Conservation (phyloP, 2,113 vertebrate genomes). For the Bettongia penicillata region DNA sequence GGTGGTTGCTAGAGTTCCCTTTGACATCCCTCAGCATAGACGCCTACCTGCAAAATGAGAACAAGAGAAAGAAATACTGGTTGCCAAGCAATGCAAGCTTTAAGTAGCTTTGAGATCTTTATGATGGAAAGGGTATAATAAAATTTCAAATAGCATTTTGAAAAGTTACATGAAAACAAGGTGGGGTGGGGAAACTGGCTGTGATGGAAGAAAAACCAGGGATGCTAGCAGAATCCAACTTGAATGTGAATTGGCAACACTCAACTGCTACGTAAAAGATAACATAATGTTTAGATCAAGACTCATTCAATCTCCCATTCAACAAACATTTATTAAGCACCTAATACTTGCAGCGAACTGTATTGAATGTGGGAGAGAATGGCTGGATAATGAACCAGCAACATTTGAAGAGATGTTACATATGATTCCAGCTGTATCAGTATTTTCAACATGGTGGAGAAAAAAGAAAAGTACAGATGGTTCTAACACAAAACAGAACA, state of each 20-base stretch:
- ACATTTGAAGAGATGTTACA: not conserved
- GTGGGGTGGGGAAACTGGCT: not conserved
- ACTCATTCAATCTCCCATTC: not conserved
- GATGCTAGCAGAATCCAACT: not conserved
- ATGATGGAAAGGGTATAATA: not conserved
- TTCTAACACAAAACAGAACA: not conserved
- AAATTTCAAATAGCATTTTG: constrained; percentile 14
- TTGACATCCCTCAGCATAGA: not conserved
- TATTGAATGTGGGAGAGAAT: not conserved
- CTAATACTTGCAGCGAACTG: not conserved
- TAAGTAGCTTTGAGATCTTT: constrained; percentile 24
- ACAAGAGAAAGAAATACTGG: not conserved
- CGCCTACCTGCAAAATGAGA: not conserved
- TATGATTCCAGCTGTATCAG: not conserved
- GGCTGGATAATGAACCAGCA: not conserved
- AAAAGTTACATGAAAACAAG: constrained; percentile 16
- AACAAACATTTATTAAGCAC: not conserved
- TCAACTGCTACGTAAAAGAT: not conserved
- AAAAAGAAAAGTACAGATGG: not conserved
- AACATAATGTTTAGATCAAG: not conserved
- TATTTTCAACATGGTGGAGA: not conserved
- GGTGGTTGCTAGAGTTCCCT: not conserved
- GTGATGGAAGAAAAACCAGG: not conserved
- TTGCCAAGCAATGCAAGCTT: not conserved
- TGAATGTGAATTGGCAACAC: not conserved